phyloP scores from a whole-genome alignment of 1,140 invertebrate species.

The Trichoplusia ni region DNA sequence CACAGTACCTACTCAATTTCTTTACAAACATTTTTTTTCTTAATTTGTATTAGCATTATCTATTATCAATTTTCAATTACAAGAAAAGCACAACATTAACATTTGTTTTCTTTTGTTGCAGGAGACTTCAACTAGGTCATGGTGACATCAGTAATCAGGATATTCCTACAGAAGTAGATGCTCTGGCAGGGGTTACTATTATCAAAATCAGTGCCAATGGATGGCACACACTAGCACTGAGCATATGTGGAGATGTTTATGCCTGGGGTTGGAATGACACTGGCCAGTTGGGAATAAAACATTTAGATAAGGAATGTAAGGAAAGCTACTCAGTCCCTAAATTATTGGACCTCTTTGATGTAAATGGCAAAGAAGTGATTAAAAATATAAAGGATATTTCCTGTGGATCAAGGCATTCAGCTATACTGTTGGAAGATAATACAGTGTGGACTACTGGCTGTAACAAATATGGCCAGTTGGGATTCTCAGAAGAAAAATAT shows the following conservation, averaged over 20 bases:
- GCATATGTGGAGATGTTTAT: conserved; percentile 90
- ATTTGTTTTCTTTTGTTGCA: conserved; percentile 64
- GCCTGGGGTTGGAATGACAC: conserved; percentile 96
- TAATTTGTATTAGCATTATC: no score
- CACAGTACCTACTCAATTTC: no score
- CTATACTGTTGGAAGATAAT: conserved; percentile 83
- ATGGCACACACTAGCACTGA: conserved; percentile 92
- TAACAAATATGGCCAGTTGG: conserved; percentile 89
- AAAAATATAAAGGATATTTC: conserved; percentile 82
- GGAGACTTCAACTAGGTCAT: conserved; percentile 93
- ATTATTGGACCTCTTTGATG: conserved; percentile 81
- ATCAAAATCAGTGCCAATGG: conserved; percentile 88
- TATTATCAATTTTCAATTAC: no score
- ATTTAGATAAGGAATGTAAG: conserved; percentile 28
- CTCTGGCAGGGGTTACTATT: conserved; percentile 87
- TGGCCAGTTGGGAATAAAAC: conserved; percentile 89
- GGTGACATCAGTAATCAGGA: conserved; percentile 85
- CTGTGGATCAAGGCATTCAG: conserved; percentile 86
- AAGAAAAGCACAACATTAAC: not conserved
- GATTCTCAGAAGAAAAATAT: conserved; percentile 58
- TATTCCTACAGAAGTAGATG: conserved; percentile 85
- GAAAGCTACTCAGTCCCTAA: conserved; percentile 78
- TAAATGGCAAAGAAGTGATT: conserved; percentile 66
- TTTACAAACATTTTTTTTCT: no score
- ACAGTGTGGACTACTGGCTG: conserved; percentile 87